Conservation (phyloP, 1,140 invertebrate species). For the Drosophila orosa region DNA sequence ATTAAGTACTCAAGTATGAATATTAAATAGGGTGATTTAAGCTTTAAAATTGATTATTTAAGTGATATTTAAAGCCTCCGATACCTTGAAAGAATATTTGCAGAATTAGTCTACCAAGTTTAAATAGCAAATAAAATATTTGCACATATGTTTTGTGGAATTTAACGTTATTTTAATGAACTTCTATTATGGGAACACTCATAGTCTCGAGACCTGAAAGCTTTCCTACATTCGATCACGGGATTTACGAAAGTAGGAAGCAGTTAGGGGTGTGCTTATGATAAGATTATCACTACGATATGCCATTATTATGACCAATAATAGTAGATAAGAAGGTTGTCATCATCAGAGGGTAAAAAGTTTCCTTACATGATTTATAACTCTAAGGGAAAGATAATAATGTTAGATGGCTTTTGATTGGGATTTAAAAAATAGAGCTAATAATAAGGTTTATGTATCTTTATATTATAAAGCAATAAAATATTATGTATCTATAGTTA, state of each 20-base stretch:
- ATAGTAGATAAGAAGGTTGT: slow-evolving; percentile 4
- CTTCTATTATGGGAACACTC: neutral
- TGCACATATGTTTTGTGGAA: neutral
- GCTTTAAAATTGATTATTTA: neutral
- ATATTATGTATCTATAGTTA: too few species aligned
- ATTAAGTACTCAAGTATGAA: neutral
- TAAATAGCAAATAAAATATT: slow-evolving; percentile 1
- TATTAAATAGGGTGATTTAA: neutral
- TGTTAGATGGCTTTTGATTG: too few species aligned
- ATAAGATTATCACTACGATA: slow-evolving; percentile 19
- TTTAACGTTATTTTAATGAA: neutral
- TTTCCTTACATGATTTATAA: neutral
- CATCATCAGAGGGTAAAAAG: neutral
- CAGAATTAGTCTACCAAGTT: neutral
- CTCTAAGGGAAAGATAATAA: neutral
- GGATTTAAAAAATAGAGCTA: neutral
- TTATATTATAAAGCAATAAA: too few species aligned
- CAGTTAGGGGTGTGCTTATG: slow-evolving; percentile 1
- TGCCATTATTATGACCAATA: slow-evolving; percentile 13
- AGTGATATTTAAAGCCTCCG: neutral
- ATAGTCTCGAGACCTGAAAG: neutral
- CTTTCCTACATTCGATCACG: neutral
- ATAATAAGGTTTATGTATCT: neutral
- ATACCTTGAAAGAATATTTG: neutral
- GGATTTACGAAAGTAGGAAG: slow-evolving; percentile 14